Percentiles rank a stretch among this genome's conserved stretches.
phyloP scores from a whole-genome alignment of 2,113 vertebrate species.

The Glaucidium brasilianum region DNA sequence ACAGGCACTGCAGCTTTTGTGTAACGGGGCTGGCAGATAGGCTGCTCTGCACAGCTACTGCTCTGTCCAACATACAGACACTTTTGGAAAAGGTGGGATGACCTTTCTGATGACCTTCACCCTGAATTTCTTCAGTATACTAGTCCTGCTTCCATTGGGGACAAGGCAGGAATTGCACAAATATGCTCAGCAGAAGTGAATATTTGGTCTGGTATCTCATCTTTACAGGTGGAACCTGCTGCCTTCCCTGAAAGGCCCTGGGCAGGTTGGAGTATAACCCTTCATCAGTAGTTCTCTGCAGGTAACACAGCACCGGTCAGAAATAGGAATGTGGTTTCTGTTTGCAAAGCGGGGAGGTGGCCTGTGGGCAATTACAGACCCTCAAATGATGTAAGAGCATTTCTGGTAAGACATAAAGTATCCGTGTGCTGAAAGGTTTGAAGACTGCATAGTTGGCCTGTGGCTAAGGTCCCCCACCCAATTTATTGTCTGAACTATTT shows the following conservation, averaged over 20 bases:
- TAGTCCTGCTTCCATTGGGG: accelerated
- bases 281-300: neutral
- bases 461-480: neutral
- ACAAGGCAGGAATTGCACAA: neutral
- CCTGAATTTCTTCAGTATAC: neutral
- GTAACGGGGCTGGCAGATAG: neutral
- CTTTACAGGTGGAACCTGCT: neutral
- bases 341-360: neutral
- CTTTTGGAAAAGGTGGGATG: neutral
- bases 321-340: neutral
- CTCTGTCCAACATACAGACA: neutral
- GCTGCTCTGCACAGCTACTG: neutral
- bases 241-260: neutral
- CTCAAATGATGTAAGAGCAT: neutral
- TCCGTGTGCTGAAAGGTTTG: neutral
- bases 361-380: neutral
- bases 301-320: neutral
- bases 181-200: neutral
- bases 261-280: neutral
- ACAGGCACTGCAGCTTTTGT: neutral
- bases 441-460: neutral
- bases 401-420: neutral
- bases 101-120: neutral
- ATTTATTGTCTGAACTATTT: neutral
- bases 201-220: accelerated